Base-by-base conservation (phyloP, 1,140 invertebrate genomes). In the Ephestia elutella region DNA sequence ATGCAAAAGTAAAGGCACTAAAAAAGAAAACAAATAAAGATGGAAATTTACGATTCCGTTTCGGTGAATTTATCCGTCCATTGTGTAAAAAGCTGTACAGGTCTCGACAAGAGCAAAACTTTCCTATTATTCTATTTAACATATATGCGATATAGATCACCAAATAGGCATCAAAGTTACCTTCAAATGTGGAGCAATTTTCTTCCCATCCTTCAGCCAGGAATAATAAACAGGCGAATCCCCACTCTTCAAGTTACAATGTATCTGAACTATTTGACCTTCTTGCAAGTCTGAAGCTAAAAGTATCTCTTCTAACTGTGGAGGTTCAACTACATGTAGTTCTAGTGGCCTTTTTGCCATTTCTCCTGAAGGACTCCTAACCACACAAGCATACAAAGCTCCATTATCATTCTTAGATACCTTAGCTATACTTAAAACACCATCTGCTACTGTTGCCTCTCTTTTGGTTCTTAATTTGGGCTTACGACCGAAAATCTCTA, bases 171-270 rank as follows among this genome's bases (percentile, higher is more conserved):
- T 56, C 4, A 7, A 54, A 65, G 68, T 82, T 85, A 94, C 93
- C 82, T 93, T 93, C 48, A 94, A 89, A 67, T 91, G 91, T 35
- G 91, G 90, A 4, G 92, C 90, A 56, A 96, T 90, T 17, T 92
- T 92, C 62, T 92, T 90, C 1, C 94, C 95, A 79, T 97, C 95
- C 81, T 97, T 97, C 54, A 94, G 90, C 96, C 96, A 98, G 8
- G 92, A 92, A 68, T 97, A 96, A 80, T 93, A 93, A 56, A 98
- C 94, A 3, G 96, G 96, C 49, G 96, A 93, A 89, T 98, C 96
- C 8, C 96, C 96, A 56, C 95, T 95, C 69, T 94, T 96, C 17
- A 98, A 92, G 63, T 94, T 95, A 86, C 97, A 98, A 50, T 96
- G 95, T 44, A 97, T 93, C 78, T 96, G 95, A 5, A 96, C 95